Evolutionary conservation across 1,140 invertebrate genomes (phyloP).

Genomic region (Diuraphis noxia): DNA sequence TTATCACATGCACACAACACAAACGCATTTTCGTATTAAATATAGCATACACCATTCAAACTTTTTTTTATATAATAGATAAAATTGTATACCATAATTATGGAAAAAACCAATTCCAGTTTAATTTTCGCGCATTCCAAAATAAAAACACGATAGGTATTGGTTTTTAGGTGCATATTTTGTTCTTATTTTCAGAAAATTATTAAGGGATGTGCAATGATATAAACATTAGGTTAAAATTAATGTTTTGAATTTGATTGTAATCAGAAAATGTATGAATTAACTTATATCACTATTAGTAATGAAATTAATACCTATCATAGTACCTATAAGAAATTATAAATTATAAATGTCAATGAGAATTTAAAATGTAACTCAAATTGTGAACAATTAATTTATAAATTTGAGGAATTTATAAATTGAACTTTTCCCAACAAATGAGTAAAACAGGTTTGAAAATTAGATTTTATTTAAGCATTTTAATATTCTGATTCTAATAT

Average conservation of each 20-base stretch:
- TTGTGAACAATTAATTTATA: neutral
- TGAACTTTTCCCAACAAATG: neutral
- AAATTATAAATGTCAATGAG: neutral
- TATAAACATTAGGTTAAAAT: neutral
- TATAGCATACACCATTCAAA: constrained; percentile 30
- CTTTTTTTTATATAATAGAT: neutral
- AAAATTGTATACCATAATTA: neutral
- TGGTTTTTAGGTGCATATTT: neutral
- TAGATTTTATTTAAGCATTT: neutral
- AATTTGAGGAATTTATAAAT: neutral
- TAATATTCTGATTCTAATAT: neutral
- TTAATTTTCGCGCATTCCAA: constrained; percentile 23
- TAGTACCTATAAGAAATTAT: neutral
- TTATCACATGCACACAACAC: constrained; percentile 30
- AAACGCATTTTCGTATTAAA: neutral
- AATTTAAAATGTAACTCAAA: neutral
- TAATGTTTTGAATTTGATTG: neutral
- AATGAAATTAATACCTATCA: neutral
- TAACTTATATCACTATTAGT: neutral
- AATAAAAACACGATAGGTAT: constrained; percentile 5
- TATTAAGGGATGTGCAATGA: constrained; percentile 38
- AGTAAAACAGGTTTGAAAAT: neutral
- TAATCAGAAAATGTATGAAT: neutral
- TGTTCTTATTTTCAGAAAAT: neutral
- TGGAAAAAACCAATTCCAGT: neutral